These are phyloP conservation scores for Pecten maximus DNA, from an alignment of 2,888 invertebrate genomes.

Conservation along the genomic window DNA sequence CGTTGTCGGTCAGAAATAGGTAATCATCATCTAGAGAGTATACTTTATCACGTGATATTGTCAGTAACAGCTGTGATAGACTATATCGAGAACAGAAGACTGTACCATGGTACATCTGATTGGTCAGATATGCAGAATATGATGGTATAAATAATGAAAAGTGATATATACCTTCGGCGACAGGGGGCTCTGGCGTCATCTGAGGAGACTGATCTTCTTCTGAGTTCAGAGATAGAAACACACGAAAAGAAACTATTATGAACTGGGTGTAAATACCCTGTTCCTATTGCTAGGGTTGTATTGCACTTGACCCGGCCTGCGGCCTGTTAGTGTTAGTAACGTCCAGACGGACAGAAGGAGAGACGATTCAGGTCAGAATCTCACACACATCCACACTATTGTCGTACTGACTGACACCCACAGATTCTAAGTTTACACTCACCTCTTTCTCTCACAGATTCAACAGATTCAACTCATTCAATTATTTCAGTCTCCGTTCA, in stretches of 20 bases:
- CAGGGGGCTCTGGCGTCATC: not conserved
- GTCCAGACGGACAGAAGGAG: slow-evolving; percentile 31
- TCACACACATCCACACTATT: not conserved
- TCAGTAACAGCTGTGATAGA: no score
- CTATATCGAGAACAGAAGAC: not conserved
- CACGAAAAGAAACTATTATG: slow-evolving; percentile 87
- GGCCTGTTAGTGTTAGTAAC: slow-evolving; percentile 52
- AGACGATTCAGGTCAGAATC: slow-evolving; percentile 10
- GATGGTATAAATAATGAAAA: not conserved
- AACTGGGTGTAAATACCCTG: slow-evolving; percentile 71
- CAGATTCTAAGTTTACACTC: not conserved
- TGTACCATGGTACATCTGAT: not conserved
- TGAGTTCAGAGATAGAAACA: slow-evolving; percentile 91
- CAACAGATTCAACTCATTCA: not conserved
- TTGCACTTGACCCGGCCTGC: slow-evolving; percentile 76
- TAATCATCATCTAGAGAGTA: no score
- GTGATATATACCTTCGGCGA: slow-evolving; percentile 7
- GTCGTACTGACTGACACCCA: not conserved
- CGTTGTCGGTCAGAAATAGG: no score
- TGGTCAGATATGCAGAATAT: not conserved
- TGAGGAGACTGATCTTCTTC: slow-evolving; percentile 83
- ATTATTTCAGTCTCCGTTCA: not conserved
- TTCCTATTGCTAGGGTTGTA: slow-evolving; percentile 63
- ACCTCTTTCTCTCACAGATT: not conserved
- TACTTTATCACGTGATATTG: no score